Conservation (phyloP, 2,888 invertebrate genomes). For the Girardia tigrina region DNA sequence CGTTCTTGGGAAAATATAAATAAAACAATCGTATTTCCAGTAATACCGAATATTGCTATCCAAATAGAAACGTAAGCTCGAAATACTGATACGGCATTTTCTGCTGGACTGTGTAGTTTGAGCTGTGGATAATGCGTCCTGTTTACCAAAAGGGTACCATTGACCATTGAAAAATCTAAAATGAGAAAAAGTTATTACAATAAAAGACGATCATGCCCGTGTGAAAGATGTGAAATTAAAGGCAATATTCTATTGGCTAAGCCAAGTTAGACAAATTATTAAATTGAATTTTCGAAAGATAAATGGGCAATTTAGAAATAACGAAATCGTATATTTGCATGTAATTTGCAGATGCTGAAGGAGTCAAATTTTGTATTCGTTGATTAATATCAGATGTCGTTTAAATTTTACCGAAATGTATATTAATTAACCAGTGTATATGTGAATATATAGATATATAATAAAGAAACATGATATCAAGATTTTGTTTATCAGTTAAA, state of each 20-base stretch:
- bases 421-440: neutral
- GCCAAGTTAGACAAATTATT: neutral
- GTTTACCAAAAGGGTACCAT: neutral
- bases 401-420: neutral
- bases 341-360: neutral
- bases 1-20: slow-evolving; percentile 17
- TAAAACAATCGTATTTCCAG: slow-evolving; percentile 33
- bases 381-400: neutral
- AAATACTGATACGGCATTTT: neutral
- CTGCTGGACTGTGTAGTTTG: neutral
- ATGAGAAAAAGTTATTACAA: neutral
- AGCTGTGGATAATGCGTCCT: neutral
- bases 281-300: neutral
- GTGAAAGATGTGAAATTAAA: neutral
- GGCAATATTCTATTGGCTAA: neutral
- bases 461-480: neutral
- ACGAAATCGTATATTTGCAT: neutral
- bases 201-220: neutral
- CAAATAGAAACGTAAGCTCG: slow-evolving; percentile 33
- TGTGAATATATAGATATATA: neutral
- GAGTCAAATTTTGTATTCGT: neutral
- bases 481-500: too few species aligned
- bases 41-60: slow-evolving; percentile 30
- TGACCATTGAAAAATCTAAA: neutral
- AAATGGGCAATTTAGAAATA: neutral